These are phyloP conservation scores for Hybos culiciformis DNA, from an alignment of 2,888 invertebrate species.

Conservation along the genomic window DNA sequence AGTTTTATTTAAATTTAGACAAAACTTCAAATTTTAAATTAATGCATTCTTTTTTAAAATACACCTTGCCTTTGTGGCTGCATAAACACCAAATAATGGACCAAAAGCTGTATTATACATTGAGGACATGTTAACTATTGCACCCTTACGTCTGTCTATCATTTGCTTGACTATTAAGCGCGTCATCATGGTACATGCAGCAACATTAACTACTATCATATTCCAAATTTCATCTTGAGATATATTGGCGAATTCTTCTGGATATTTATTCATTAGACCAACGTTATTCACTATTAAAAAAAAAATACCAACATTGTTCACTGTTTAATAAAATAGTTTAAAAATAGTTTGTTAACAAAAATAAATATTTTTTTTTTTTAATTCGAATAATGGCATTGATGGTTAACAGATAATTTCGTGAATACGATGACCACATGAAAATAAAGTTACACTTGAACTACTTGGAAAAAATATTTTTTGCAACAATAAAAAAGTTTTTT, in stretches of 20 bases:
- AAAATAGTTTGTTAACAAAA: neutral
- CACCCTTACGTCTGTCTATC: conserved; percentile 57
- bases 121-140: conserved; percentile 80
- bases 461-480: no score
- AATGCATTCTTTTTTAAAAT: neutral
- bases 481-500: no score
- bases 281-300: conserved; percentile 65
- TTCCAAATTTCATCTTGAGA: conserved; percentile 58
- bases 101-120: conserved; percentile 71
- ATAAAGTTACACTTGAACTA: neutral
- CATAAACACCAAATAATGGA: conserved; percentile 75
- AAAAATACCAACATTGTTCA: conserved; percentile 52
- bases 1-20: neutral
- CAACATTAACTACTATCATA: conserved; percentile 73
- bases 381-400: neutral
- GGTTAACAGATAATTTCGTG: no score
- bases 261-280: conserved; percentile 40
- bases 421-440: no score
- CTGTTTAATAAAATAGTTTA: conserved; percentile 38
- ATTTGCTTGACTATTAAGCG: conserved; percentile 62
- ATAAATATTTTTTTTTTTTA: neutral
- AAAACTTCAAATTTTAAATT: no score
- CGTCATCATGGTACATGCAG: conserved; percentile 70
- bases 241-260: conserved; percentile 58
- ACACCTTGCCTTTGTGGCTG: conserved; percentile 63